Evolutionary conservation across 2,797 vertebrate species (phyloP), one percentile per base, ranked within the genome.

Genomic region (Clarias pachynema): DNA sequence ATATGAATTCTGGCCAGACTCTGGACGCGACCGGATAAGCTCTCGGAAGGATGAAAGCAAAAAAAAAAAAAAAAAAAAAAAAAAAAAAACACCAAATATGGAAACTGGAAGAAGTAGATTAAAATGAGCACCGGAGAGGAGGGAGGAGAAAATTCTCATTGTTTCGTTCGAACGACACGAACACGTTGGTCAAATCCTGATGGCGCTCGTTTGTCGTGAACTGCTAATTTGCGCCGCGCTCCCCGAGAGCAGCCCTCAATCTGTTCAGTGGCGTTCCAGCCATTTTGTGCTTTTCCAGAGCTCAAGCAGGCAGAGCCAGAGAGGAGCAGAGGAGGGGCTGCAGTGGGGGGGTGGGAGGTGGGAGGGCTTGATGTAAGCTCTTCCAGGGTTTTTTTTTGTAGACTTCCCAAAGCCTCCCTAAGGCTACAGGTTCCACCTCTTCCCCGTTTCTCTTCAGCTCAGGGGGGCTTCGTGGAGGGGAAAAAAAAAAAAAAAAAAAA

Each of bases 221-320:
- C 75, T 68, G 84, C 73, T 87, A 87, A 89, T 89, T 88, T 87
- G 73, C 10, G 14, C 60, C 44, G 40, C 26, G 80, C 84, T 86
- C 68, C 85, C 85, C 7, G 31, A 89, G 84, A 88, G 81, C 62
- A 69, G 89, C 87, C 91, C 91, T 92, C 92, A 91, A 88, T 89
- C 93, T 93, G 93, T 93, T 93, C 92, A 93, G 93, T 73, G 62
- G 75, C 89, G 93, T 94, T 95, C 91, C 94, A 94, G 93, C 94
- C 94, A 94, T 95, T 95, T 94, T 95, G 93, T 93, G 93, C 89
- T 89, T 93, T 94, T 93, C 90, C 90, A 93, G 93, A 91, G 91
- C 91, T 88, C 93, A 92, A 92, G 90, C 91, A 91, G 90, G 89
- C 86, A 92, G 89, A 81, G 86, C 44, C 79, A 84, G 82, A 78